Evolutionary conservation across 2,888 invertebrate genomes (phyloP), one percentile per base, ranked within the genome.

Genomic region (Ornithoptera priamus): DNA sequence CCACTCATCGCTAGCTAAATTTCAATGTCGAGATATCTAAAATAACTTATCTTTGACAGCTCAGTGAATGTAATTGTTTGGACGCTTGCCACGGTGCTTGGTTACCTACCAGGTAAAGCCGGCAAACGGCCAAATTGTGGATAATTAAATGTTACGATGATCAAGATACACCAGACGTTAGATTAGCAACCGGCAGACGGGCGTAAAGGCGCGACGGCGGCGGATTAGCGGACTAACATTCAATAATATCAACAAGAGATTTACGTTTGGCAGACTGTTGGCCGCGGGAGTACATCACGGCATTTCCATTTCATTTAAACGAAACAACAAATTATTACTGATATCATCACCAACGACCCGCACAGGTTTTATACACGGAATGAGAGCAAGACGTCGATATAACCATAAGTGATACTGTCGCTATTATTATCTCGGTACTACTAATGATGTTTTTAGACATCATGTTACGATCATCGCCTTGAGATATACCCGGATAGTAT

Each of bases 11-110:
- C 74, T 76, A 75, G 79, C 81, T 80, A 81, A 81, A 81, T 86
- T 88, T 90, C 92, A 92, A 90, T 90, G 91, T 87, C 92, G 82
- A 77, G 75, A 83, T 84, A 89, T 85, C 89, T 87, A 90, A 92
- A 92, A 92, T 92, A 91, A 91, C 90, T 92, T 91, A 92, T 89
- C 83, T 91, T 91, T 92, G 92, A 91, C 92, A 91, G 89, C 86
- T 88, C 82, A 85, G 86, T 89, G 87, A 88, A 88, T 90, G 89
- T 90, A 88, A 90, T 89, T 88, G 80, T 73, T 90, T 92, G 92
- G 91, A 84, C 65, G 72, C 17, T 59, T 70, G 86, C 91, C 92
- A 91, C 85, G 79, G 78, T 74, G 75, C 79, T 82, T 81, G 81
- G 79, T 85, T 87, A 89, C 90, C 90, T 89, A 88, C 78, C 91